These are phyloP conservation scores for Tenthredo notha DNA, from an alignment of 2,888 invertebrate genomes.

Conservation along the genomic window DNA sequence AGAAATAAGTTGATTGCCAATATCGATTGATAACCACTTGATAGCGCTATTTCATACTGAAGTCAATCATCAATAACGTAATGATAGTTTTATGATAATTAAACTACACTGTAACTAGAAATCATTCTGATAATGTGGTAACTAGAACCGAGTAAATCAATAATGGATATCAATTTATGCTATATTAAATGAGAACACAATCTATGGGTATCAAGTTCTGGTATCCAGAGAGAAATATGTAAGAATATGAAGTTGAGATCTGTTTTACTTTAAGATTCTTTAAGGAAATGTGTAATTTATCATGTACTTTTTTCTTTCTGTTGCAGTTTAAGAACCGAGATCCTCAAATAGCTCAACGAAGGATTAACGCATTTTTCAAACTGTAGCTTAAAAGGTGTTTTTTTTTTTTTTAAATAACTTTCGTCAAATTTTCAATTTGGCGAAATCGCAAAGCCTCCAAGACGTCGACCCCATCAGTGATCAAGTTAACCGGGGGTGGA, in stretches of 20 bases:
- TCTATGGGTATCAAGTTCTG: background rate
- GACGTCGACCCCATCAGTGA: slow-evolving; percentile 78
- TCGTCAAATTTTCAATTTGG: slow-evolving; percentile 56
- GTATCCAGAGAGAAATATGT: background rate
- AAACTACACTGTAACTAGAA: slow-evolving; percentile 3
- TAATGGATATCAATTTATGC: background rate
- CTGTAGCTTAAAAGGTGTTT: slow-evolving; percentile 60
- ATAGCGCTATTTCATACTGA: background rate
- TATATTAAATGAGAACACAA: background rate
- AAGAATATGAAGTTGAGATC: background rate
- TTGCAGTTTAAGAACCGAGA: slow-evolving; percentile 71
- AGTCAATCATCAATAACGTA: background rate
- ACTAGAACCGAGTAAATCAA: background rate
- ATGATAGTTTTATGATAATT: slow-evolving; percentile 22
- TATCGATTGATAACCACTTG: slow-evolving; percentile 21
- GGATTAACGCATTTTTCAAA: slow-evolving; percentile 42
- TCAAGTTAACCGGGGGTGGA: slow-evolving; percentile 77
- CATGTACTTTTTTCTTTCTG: slow-evolving; percentile 53
- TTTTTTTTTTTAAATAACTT: slow-evolving; percentile 40
- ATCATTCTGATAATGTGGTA: slow-evolving; percentile 12
- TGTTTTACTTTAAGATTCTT: background rate
- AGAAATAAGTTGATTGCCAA: slow-evolving; percentile 29
- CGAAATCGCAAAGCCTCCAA: slow-evolving; percentile 72
- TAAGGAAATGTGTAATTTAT: background rate
- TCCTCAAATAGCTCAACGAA: slow-evolving; percentile 71